Evolutionary conservation across 2,888 invertebrate species (phyloP).

Genomic region (Dicyrtoma fusca): DNA sequence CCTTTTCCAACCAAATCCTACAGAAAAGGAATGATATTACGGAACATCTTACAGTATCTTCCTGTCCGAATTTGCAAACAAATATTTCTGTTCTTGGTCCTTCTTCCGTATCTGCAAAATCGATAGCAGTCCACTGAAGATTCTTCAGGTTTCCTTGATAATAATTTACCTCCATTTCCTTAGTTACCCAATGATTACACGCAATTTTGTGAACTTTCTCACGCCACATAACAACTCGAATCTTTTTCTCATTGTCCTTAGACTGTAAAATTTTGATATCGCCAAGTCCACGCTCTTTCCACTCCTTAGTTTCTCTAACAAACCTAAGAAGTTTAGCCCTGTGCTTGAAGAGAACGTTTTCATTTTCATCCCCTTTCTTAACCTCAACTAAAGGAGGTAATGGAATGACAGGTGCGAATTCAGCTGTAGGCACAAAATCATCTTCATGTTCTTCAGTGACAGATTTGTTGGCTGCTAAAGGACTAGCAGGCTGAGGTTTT

Average conservation of each 20-base stretch:
- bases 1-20: too few species aligned
- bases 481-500: slow-evolving; percentile 22
- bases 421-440: slow-evolving; percentile 80
- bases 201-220: slow-evolving; percentile 69
- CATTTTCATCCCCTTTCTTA: slow-evolving; percentile 78
- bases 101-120: slow-evolving; percentile 59
- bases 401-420: slow-evolving; percentile 88
- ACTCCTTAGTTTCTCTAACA: slow-evolving; percentile 69
- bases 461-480: slow-evolving; percentile 60
- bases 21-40: too few species aligned
- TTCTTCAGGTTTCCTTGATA: slow-evolving; percentile 57
- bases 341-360: slow-evolving; percentile 74
- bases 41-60: slow-evolving; percentile 48
- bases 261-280: slow-evolving; percentile 86
- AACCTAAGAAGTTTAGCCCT: slow-evolving; percentile 81
- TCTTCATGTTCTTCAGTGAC: slow-evolving; percentile 65
- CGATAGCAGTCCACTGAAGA: slow-evolving; percentile 59
- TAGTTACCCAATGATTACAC: slow-evolving; percentile 59
- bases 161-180: slow-evolving; percentile 56
- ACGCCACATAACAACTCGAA: slow-evolving; percentile 81
- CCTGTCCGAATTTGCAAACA: slow-evolving; percentile 59
- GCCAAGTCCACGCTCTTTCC: slow-evolving; percentile 94
- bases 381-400: slow-evolving; percentile 84
- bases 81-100: slow-evolving; percentile 60
- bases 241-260: slow-evolving; percentile 67